Evolutionary conservation across 2,888 invertebrate species (phyloP).

Genomic region (Thereva unica): DNA sequence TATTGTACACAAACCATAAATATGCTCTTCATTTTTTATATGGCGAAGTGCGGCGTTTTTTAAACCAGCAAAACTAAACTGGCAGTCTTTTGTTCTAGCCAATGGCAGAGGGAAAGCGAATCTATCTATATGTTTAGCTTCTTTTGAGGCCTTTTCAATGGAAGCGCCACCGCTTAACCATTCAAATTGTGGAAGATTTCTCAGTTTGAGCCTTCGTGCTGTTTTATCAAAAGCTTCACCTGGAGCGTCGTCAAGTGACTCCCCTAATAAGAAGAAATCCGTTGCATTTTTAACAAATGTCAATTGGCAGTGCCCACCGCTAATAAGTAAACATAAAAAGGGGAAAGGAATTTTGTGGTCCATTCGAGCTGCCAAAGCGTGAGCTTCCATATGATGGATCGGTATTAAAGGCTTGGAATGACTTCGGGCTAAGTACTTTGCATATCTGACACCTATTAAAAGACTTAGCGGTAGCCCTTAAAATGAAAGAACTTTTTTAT

Average conservation of each 20-base stretch:
- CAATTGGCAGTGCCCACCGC: slow-evolving; percentile 90
- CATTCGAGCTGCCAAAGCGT: slow-evolving; percentile 88
- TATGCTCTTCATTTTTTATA: slow-evolving; percentile 64
- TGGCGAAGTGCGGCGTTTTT: slow-evolving; percentile 65
- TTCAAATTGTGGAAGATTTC: slow-evolving; percentile 71
- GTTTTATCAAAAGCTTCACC: slow-evolving; percentile 95
- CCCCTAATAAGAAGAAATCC: slow-evolving; percentile 79
- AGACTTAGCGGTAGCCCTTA: slow-evolving; percentile 77
- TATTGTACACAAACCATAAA: slow-evolving; percentile 47
- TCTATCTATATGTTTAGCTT: slow-evolving; percentile 65
- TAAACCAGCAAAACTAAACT: slow-evolving; percentile 89
- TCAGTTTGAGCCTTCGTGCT: slow-evolving; percentile 81
- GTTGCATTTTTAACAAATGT: slow-evolving; percentile 74
- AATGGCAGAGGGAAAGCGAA: slow-evolving; percentile 73
- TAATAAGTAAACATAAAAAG: slow-evolving; percentile 84
- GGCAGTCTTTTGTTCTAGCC: slow-evolving; percentile 72
- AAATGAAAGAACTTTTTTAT: not conserved
- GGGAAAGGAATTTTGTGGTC: slow-evolving; percentile 74
- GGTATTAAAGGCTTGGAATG: slow-evolving; percentile 84
- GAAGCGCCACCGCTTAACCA: slow-evolving; percentile 79
- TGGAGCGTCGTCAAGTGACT: slow-evolving; percentile 81
- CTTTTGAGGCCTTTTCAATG: slow-evolving; percentile 77
- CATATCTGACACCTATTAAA: slow-evolving; percentile 79
- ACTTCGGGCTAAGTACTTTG: slow-evolving; percentile 70
- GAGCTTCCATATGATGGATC: slow-evolving; percentile 99